phyloP scores from a whole-genome alignment of 1,140 invertebrate species.

The Phortica variegata region DNA sequence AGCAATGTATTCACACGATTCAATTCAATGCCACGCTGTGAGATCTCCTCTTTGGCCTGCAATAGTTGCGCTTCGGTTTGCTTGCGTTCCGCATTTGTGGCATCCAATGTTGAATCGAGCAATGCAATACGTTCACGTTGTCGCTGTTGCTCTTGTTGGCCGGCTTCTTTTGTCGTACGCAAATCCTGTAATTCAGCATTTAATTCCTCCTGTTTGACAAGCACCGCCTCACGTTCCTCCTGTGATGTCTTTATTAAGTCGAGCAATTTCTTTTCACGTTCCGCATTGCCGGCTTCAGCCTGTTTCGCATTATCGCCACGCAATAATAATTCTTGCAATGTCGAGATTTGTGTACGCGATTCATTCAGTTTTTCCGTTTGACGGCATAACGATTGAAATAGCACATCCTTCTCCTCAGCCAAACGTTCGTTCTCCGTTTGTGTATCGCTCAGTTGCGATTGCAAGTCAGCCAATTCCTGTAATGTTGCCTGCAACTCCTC shows the following conservation, averaged over 20 bases:
- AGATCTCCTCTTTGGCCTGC: conserved; percentile 67
- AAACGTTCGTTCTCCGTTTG: conserved; percentile 85
- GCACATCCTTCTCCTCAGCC: conserved; percentile 81
- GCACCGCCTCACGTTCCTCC: conserved; percentile 71
- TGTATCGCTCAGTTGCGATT: conserved; percentile 79
- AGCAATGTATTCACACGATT: conserved; percentile 72
- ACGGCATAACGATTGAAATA: conserved; percentile 86
- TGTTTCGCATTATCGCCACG: conserved; percentile 63
- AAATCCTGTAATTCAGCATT: conserved; percentile 66
- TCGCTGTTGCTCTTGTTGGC: conserved; percentile 64
- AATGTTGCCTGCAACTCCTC: conserved; percentile 93
- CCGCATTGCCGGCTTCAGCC: conserved; percentile 66
- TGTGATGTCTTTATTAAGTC: conserved; percentile 82
- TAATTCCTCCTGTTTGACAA: conserved; percentile 80
- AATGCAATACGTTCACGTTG: conserved; percentile 68
- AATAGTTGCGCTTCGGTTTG: conserved; percentile 71
- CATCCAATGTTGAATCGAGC: conserved; percentile 71
- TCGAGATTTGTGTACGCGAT: conserved; percentile 67
- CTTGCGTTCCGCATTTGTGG: conserved; percentile 70
- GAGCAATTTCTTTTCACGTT: conserved; percentile 82
- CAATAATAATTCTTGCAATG: conserved; percentile 71
- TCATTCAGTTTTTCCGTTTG: conserved; percentile 91
- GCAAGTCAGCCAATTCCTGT: conserved; percentile 87
- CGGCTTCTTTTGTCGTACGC: conserved; percentile 58
- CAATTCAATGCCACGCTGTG: conserved; percentile 72